These are phyloP conservation scores for Microcebus ravelobensis DNA, from an alignment of 2,113 vertebrate genomes.

Conservation along the genomic window DNA sequence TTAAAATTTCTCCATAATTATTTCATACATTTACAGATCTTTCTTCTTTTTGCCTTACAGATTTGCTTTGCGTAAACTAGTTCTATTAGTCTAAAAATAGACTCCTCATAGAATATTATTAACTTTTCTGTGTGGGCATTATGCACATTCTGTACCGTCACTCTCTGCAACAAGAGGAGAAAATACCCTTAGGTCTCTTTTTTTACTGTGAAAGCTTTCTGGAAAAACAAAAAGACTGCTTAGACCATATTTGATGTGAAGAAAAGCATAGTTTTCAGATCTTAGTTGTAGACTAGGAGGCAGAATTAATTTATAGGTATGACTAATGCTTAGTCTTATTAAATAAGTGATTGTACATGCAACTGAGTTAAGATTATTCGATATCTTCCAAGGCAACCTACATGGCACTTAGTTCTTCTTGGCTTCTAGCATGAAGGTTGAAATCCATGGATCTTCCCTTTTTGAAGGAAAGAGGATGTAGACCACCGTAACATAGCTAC, in stretches of 20 bases:
- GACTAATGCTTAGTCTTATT: background rate
- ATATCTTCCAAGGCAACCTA: background rate
- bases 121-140: slow-evolving; percentile 64
- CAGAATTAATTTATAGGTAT: background rate
- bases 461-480: background rate
- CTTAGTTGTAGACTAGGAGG: background rate
- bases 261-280: background rate
- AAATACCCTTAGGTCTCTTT: slow-evolving; percentile 46
- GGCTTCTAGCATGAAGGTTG: background rate
- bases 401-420: background rate
- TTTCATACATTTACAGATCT: slow-evolving; percentile 48
- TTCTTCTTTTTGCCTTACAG: slow-evolving; percentile 21
- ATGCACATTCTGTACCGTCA: slow-evolving; percentile 44
- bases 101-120: slow-evolving; percentile 68
- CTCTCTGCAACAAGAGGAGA: slow-evolving; percentile 56
- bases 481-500: background rate
- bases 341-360: background rate
- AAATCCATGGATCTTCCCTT: background rate
- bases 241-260: background rate
- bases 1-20: slow-evolving; percentile 42
- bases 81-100: slow-evolving; percentile 74
- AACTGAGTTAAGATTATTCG: background rate
- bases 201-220: slow-evolving; percentile 20
- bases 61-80: slow-evolving; percentile 56
- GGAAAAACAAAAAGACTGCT: slow-evolving; percentile 17